Evolutionary conservation across 1,140 invertebrate species (phyloP), one percentile per base, ranked within the genome.

Genomic region (Ditylenchus dipsaci): DNA sequence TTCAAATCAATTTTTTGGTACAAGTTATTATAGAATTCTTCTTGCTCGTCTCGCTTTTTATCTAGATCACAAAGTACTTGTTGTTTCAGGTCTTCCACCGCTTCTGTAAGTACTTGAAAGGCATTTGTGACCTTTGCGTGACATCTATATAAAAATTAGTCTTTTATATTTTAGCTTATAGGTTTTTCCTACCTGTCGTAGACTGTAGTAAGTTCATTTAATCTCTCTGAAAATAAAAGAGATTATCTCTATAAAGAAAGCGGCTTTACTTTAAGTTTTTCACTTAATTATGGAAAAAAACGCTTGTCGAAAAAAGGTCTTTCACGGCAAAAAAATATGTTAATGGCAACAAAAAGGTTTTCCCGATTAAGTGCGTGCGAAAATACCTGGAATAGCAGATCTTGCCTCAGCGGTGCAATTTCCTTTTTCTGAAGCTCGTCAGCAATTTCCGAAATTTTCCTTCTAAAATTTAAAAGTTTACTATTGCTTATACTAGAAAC

Each of bases 1-100:
- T 71, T 47, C 29, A 73, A 21, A 58, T 71, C 69, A 57, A 71
- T 62, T 30, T 71, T 71, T 26, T 73, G 47, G 56, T 71, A 71
- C 21, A 71, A 60, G 23, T 42, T 42, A 53, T 71, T 61, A 27
- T 60, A 72, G 45, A 74, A 49, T 27, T 71, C 69, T n/a, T 71
- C 69, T 21, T 71, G 61, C 61, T 71, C 69, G 21, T 71, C 69
- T 27, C 59, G 30, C n/a, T 71, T 74, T 23, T 72, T 60, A 3
- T 71, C 69, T 49, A 71, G 56, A 13, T 74, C 72, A 38, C 57
- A 60, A 1, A 72, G 30, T 23, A 71, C 29, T 7, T 71, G 29
- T 5, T 19, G 17, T 42, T 71, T 71, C 13, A 73, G 27, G 8
- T 72, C 69, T 38, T 74, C 49, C 27, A 71, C 21, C 27, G 62